phyloP scores from a whole-genome alignment of 2,888 invertebrate genomes.

The Megaustenia siamemsis region DNA sequence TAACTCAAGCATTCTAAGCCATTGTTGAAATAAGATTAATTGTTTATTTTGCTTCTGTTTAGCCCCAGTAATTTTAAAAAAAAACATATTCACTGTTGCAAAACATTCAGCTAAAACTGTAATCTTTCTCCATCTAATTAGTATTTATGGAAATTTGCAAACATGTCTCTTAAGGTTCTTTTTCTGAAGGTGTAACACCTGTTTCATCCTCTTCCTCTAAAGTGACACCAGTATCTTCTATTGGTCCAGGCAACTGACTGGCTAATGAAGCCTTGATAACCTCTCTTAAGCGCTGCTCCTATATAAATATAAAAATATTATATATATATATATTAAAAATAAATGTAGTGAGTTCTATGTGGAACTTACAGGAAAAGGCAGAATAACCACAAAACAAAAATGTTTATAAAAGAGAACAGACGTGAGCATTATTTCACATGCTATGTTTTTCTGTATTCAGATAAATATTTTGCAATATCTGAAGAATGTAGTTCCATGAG shows the following conservation, averaged over 20 bases:
- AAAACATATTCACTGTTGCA: too few species aligned
- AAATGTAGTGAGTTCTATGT: neutral
- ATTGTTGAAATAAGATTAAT: too few species aligned
- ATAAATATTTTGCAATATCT: too few species aligned
- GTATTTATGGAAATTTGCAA: neutral
- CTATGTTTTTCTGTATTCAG: too few species aligned
- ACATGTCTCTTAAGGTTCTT: neutral
- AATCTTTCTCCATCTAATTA: neutral
- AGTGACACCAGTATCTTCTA: neutral
- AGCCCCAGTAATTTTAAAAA: too few species aligned
- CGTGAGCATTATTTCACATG: too few species aligned
- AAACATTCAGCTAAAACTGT: neutral
- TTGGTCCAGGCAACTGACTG: constrained; percentile 67
- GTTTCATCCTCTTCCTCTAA: constrained; percentile 38
- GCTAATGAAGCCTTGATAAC: constrained; percentile 75
- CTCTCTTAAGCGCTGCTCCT: constrained; percentile 69
- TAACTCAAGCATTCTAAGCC: too few species aligned
- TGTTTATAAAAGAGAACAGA: neutral
- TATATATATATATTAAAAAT: neutral
- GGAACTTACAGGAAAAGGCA: too few species aligned
- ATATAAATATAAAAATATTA: too few species aligned
- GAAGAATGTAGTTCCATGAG: too few species aligned
- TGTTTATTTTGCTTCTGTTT: too few species aligned
- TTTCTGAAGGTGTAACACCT: neutral
- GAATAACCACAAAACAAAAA: too few species aligned